These are phyloP conservation scores for Diplogasteroides magnus DNA, from an alignment of 1,140 invertebrate genomes.

Conservation along the genomic window DNA sequence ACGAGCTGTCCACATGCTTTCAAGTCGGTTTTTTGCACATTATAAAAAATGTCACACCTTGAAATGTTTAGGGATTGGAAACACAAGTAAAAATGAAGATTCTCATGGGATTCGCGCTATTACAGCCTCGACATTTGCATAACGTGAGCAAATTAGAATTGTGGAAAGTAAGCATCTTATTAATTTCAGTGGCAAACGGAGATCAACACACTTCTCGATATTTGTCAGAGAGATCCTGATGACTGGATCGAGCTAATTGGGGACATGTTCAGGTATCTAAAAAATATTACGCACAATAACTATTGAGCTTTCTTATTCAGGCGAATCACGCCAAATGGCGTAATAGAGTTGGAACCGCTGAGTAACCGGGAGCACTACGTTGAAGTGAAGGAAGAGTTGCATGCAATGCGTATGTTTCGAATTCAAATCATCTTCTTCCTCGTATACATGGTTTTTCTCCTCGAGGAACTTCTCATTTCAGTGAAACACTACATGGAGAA, in stretches of 20 bases:
- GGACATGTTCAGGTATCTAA: conserved; percentile 15
- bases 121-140: neutral
- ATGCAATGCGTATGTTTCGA: too few relatives aligned
- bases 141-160: neutral
- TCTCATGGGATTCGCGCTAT: conserved; percentile 3
- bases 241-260: conserved; percentile 15
- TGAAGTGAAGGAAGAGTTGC: too few relatives aligned
- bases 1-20: conserved; percentile 13
- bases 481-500: too few relatives aligned
- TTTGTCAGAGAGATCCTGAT: conserved; percentile 12
- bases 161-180: neutral
- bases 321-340: too few relatives aligned
- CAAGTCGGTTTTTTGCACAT: neutral
- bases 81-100: conserved; percentile 5
- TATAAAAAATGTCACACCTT: neutral
- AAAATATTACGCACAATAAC: too few relatives aligned
- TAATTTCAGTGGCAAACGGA: conserved; percentile 12
- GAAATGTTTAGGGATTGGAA: conserved; percentile 7
- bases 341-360: too few relatives aligned
- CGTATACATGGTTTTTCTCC: too few relatives aligned
- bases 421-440: too few relatives aligned
- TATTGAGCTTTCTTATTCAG: too few relatives aligned
- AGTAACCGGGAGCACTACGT: too few relatives aligned
- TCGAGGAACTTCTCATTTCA: too few relatives aligned
- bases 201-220: neutral